phyloP scores from a whole-genome alignment of 2,113 vertebrate genomes.

The Cervus canadensis region DNA sequence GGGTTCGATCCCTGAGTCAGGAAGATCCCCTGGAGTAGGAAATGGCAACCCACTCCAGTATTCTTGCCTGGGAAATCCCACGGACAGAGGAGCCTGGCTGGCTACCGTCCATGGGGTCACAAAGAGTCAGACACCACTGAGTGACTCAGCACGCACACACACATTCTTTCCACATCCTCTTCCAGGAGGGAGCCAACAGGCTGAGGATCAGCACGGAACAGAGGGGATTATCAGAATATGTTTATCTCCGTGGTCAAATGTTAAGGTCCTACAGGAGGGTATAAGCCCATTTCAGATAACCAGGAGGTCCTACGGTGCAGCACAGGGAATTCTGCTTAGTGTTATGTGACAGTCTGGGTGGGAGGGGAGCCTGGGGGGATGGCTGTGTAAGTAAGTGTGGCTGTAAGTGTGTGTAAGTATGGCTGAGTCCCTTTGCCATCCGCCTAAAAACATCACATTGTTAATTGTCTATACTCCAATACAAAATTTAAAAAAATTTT shows the following conservation, averaged over 20 bases:
- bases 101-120: background rate
- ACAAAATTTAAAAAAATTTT: background rate
- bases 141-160: background rate
- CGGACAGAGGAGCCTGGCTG: background rate
- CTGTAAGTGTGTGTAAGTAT: fast-evolving
- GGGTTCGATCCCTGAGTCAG: background rate
- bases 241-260: background rate
- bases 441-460: background rate
- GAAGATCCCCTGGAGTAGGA: background rate
- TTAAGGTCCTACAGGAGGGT: background rate
- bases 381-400: no score
- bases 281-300: background rate
- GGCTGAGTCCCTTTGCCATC: background rate
- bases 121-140: background rate
- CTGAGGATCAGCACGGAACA: background rate
- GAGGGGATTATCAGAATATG: background rate
- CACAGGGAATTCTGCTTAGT: background rate
- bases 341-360: background rate
- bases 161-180: background rate
- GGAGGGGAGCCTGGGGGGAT: background rate
- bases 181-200: background rate
- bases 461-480: background rate
- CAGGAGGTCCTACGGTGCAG: fast-evolving
- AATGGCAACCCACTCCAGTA: background rate
- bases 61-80: background rate